Evolutionary conservation across 2,797 vertebrate genomes (phyloP).

Genomic region (Syngnathus rostellatus): DNA sequence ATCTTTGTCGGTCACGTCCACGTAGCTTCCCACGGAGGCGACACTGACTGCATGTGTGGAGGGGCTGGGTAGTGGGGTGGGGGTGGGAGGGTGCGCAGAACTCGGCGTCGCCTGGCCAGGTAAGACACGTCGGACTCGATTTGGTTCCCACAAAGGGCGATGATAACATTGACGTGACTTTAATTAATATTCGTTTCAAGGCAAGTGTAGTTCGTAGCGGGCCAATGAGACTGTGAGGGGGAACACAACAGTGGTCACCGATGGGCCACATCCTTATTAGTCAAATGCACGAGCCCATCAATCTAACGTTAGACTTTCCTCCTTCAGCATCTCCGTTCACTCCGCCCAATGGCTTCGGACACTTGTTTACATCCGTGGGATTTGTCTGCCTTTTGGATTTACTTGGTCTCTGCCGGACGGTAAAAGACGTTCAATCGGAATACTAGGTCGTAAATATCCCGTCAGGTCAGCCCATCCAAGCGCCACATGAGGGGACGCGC

Average conservation of each 20-base stretch:
- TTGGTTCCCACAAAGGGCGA: slow-evolving; percentile 25
- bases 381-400: slow-evolving; percentile 47
- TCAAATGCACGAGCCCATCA: slow-evolving; percentile 47
- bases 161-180: neutral
- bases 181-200: neutral
- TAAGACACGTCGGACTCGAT: slow-evolving; percentile 36
- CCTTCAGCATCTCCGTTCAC: slow-evolving; percentile 37
- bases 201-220: slow-evolving; percentile 27
- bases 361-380: slow-evolving; percentile 67
- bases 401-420: slow-evolving; percentile 26
- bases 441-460: slow-evolving; percentile 12
- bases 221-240: slow-evolving; percentile 32
- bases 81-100: slow-evolving; percentile 29
- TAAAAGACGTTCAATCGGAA: slow-evolving; percentile 29
- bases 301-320: slow-evolving; percentile 51
- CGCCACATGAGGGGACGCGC: slow-evolving; percentile 15
- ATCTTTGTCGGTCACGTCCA: slow-evolving; percentile 4
- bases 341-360: slow-evolving; percentile 67
- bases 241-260: slow-evolving; percentile 43
- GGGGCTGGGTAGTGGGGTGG: neutral
- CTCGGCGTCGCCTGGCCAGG: slow-evolving; percentile 51
- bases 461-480: neutral
- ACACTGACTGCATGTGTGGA: neutral
- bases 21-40: slow-evolving; percentile 14
- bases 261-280: slow-evolving; percentile 46